Base-by-base conservation (phyloP, 2,797 vertebrate species). In the Anguilla megastoma region DNA sequence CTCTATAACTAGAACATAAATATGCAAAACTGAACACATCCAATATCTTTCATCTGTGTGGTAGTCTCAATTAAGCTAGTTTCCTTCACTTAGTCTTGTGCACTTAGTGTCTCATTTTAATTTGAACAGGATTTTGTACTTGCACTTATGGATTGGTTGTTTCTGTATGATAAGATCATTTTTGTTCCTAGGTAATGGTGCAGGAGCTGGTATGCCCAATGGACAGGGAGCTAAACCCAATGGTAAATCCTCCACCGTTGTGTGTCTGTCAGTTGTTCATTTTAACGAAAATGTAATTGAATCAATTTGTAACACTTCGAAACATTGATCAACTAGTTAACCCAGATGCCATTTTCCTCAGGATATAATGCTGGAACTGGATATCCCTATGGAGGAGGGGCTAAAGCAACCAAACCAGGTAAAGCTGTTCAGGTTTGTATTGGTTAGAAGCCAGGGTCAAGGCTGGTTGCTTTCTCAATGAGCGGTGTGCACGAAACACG, bases 361-460 rank as follows among this genome's bases (percentile, higher is more conserved):
- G 86, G 86, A 66, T 87, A 87, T 87, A 69, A 83, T 85, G 86
- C 79, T 45, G 41, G 41, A 24, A 14, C 79, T 21, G 79, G 36
- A 48, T 82, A 82, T 79, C 87, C 85, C 82, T 33, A 71, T 89
- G 89, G 90, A 69, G 87, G 89, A 41, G 86, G 86, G 18, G 58
- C 89, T 69, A 89, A 92, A 87, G 76, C 88, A 36, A 88, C 88
- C 41, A 91, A 91, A 90, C 90, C 89, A 58, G 90, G 91, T 93
- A 92, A 92, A 92, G 80, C 9, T 52, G 7, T 52, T 56, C 60
- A 80, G 56, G 24, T 66, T 41, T 66, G 21, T 90, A 82, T 82
- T 24, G 33, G 85, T 90, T 50, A 71, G 88, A 66, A 50, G 24
- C 54, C 79, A 89, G 8, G 71, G 56, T 86, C 58, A 69, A 69